These are phyloP conservation scores for Tipula confusa DNA, from an alignment of 2,888 invertebrate genomes.

Conservation along the genomic window DNA sequence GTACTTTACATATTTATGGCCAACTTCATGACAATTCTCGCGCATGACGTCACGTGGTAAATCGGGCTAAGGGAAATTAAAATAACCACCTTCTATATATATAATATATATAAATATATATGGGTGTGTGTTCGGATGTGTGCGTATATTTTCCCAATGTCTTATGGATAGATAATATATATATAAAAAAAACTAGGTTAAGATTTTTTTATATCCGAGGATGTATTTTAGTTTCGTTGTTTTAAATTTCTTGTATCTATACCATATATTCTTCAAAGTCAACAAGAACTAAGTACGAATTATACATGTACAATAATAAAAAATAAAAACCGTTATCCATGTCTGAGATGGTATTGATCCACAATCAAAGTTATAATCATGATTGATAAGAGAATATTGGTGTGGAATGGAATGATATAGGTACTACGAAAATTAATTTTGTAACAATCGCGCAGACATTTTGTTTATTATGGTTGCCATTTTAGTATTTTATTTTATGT, in stretches of 20 bases:
- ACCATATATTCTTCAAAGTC: background rate
- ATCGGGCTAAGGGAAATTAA: background rate
- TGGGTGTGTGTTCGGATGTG: background rate
- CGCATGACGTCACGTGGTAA: constrained; percentile 14
- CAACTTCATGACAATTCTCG: background rate
- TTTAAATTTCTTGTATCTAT: background rate
- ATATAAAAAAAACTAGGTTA: background rate
- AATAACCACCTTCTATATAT: background rate
- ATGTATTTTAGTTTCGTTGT: background rate
- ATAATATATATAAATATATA: background rate
- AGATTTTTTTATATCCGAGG: background rate
- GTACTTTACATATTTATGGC: background rate
- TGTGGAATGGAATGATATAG: background rate
- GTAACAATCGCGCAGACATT: background rate
- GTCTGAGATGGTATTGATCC: constrained; percentile 20
- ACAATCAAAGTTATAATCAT: background rate
- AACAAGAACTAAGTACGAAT: background rate
- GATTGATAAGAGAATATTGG: background rate
- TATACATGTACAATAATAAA: background rate
- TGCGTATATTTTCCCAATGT: background rate
- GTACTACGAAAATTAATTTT: no score
- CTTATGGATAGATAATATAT: background rate
- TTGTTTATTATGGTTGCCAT: constrained; percentile 3
- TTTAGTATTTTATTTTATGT: background rate
- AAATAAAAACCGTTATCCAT: background rate